Conservation (phyloP, 2,113 vertebrate species). For the Lathamus discolor region DNA sequence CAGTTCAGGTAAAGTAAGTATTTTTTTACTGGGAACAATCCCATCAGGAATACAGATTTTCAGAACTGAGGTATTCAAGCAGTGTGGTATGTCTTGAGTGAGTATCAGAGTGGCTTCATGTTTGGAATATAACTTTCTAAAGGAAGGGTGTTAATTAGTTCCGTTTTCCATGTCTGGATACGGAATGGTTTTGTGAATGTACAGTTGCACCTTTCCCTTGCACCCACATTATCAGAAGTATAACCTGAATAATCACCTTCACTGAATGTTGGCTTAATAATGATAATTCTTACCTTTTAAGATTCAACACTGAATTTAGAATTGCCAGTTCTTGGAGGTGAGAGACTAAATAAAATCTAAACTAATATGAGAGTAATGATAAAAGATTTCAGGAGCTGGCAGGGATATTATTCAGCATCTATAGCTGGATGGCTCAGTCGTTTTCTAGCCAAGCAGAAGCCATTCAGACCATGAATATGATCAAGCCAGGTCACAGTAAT, state of each 20-base stretch:
- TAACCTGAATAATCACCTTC: background rate
- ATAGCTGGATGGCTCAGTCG: background rate
- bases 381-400: background rate
- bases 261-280: background rate
- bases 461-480: background rate
- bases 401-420: background rate
- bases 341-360: background rate
- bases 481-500: background rate
- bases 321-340: background rate
- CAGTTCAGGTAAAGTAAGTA: background rate
- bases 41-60: background rate
- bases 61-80: background rate
- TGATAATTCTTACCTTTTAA: background rate
- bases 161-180: background rate
- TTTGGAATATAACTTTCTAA: background rate
- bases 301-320: background rate
- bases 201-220: background rate
- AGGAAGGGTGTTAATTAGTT: background rate
- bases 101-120: background rate
- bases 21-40: background rate
- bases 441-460: background rate
- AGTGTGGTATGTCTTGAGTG: background rate
- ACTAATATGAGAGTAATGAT: background rate
- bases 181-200: background rate
- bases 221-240: background rate